Evolutionary conservation across 2,797 vertebrate genomes (phyloP).

Genomic region (Microctenopoma steveboyesi): DNA sequence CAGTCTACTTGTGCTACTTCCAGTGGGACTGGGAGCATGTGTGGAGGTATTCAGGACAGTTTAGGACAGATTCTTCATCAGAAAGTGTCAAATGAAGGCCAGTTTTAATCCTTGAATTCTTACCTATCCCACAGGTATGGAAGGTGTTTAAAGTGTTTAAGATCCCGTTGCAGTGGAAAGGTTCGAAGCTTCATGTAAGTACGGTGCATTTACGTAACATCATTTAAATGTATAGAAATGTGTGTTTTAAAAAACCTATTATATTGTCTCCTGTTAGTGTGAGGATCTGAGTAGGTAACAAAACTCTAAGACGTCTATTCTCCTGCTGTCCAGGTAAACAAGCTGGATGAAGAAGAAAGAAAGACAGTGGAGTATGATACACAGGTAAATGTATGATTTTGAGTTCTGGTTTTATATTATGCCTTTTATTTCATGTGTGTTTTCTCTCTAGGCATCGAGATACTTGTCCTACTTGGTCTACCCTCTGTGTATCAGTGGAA

Average conservation of each 20-base stretch:
- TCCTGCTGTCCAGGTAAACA: slow-evolving; percentile 81
- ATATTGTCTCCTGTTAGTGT: not conserved
- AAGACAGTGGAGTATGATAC: slow-evolving; percentile 91
- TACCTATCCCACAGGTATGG: slow-evolving; percentile 85
- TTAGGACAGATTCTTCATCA: too few species aligned
- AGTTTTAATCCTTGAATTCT: not conserved
- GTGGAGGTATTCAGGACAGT: slow-evolving; percentile 88
- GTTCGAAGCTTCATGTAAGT: slow-evolving; percentile 73
- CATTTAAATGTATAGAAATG: too few species aligned
- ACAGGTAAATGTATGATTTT: slow-evolving; percentile 82
- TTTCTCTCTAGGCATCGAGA: slow-evolving; percentile 87
- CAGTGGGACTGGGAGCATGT: slow-evolving; percentile 89
- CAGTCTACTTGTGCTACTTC: slow-evolving; percentile 92
- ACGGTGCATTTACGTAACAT: not conserved
- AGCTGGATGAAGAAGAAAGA: slow-evolving; percentile 89
- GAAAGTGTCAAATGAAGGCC: slow-evolving; percentile 7
- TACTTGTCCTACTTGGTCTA: slow-evolving; percentile 94
- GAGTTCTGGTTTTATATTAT: not conserved
- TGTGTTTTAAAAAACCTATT: not conserved
- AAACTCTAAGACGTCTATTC: not conserved
- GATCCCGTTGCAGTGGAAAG: slow-evolving; percentile 83
- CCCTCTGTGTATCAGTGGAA: slow-evolving; percentile 92
- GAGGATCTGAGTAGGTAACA: not conserved
- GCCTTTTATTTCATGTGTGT: not conserved
- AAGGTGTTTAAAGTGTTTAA: slow-evolving; percentile 94